phyloP scores from a whole-genome alignment of 2,797 vertebrate genomes.

The Pipistrellus kuhlii region DNA sequence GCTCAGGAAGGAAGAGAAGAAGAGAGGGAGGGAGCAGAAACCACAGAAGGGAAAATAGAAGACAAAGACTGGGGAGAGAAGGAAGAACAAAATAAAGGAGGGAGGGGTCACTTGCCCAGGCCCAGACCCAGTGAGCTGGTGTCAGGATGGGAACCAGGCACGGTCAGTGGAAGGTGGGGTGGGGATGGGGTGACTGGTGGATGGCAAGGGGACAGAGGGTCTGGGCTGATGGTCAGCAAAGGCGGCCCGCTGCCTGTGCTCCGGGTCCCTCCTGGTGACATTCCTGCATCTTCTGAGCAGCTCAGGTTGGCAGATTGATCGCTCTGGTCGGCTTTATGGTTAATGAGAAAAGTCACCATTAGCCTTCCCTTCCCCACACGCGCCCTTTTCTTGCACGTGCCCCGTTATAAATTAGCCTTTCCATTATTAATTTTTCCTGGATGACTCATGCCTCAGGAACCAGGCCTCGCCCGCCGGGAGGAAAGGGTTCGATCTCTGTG shows the following conservation, averaged over 20 bases:
- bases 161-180: no score
- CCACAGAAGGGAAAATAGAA: not conserved
- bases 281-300: rapidly evolving
- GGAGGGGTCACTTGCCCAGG: rapidly evolving
- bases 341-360: conserved; percentile 42
- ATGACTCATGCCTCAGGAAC: conserved; percentile 76
- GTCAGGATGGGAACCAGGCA: no score
- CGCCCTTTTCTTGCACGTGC: not conserved
- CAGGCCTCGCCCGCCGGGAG: not conserved
- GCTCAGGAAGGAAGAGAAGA: no score
- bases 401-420: conserved; percentile 74
- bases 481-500: conserved; percentile 61
- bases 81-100: not conserved
- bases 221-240: not conserved
- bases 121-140: not conserved
- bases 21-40: rapidly evolving
- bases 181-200: not conserved
- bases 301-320: not conserved
- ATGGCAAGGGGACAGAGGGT: rapidly evolving
- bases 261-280: rapidly evolving
- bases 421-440: conserved; percentile 78
- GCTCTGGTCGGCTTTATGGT: not conserved
- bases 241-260: rapidly evolving
- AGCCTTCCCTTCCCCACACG: not conserved
- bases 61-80: no score